Evolutionary conservation across 2,113 vertebrate species (phyloP).

Genomic region (Anthoscopus minutus): DNA sequence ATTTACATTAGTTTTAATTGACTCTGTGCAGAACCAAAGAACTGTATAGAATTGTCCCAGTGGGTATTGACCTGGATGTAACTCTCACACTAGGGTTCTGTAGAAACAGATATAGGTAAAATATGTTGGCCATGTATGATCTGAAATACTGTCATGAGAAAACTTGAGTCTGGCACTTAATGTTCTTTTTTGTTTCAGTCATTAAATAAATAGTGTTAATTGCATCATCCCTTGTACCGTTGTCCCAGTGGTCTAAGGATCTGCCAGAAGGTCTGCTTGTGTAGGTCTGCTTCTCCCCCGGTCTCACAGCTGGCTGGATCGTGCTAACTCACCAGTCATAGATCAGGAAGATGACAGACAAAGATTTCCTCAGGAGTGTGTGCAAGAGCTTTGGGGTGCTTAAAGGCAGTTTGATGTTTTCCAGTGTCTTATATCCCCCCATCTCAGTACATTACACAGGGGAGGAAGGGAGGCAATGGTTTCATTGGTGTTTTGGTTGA

Average conservation of each 20-base stretch:
- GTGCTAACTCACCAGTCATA: not conserved
- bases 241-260: not conserved
- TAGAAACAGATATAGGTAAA: not conserved
- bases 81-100: not conserved
- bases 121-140: not conserved
- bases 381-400: not conserved
- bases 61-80: not conserved
- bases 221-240: not conserved
- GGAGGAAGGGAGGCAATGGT: not conserved
- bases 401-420: not conserved
- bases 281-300: not conserved
- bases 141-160: not conserved
- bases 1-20: not conserved
- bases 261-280: not conserved
- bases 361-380: not conserved
- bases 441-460: accelerated
- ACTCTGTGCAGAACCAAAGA: not conserved
- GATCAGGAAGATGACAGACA: not conserved
- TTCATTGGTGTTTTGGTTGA: not conserved
- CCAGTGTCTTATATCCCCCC: not conserved
- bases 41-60: not conserved
- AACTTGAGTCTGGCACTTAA: not conserved
- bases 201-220: not conserved
- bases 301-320: not conserved
- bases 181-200: not conserved